Evolutionary conservation across 2,113 vertebrate species (phyloP), one percentile per base, ranked within the genome.

Genomic region (Megalops atlanticus): DNA sequence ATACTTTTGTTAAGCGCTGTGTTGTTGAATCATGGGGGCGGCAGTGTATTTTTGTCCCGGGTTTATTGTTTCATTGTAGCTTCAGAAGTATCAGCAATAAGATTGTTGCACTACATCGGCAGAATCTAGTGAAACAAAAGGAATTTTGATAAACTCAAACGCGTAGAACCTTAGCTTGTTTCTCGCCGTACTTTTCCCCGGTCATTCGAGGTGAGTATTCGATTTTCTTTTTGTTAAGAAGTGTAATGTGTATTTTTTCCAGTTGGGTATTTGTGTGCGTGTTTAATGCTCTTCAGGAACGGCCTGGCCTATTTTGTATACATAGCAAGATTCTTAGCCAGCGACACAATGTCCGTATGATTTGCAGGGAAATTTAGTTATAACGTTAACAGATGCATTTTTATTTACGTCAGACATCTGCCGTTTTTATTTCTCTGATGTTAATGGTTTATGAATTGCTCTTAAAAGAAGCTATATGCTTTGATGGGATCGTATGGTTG

Each of bases 241-340:
- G 58, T 11, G 5, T 64, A 64, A 31, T n/a, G n/a, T 64, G 58
- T 71, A 21, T 71, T 71, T 71, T 35, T 71, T 38, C 36, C 36
- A 71, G 33, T 71, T 15, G 33, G 2, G 14, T 71, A 71, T 71
- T 71, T 35, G 31, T 71, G 69, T 38, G 69, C 69, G 33, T 38
- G 69, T 64, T 11, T 64, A 64, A 64, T 64, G 58, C 36, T 71
- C 12, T 71, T 38, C 69, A 38, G 33, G 69, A 71, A 71, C 69
- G 69, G 69, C 69, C 69, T 71, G 69, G 69, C 69, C 69, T 71
- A 38, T 71, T 71, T 71, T 36, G 69, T 36, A 71, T 71, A 71
- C 15, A 38, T 71, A 15, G 69, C 69, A 71, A 18, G 16, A 35
- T 71, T 71, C 18, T 71, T 64, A 27, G 58, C n/a, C 24, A 64